These are phyloP conservation scores for Pandemis cinnamomeana DNA, from an alignment of 2,888 invertebrate species.

Conservation along the genomic window DNA sequence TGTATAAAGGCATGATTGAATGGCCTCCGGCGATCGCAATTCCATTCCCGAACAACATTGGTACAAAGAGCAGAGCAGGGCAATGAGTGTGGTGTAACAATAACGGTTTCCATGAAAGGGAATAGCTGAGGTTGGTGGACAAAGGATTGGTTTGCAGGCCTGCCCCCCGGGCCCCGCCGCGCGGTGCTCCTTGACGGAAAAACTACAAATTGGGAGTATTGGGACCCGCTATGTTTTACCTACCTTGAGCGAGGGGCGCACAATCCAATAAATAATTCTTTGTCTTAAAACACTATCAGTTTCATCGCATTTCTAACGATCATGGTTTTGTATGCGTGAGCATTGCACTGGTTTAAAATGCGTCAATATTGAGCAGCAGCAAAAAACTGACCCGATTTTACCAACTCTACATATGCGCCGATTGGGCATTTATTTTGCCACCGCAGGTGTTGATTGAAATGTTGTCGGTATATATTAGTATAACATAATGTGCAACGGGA, in stretches of 20 bases:
- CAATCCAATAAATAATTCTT: background rate
- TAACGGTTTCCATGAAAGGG: constrained; percentile 72
- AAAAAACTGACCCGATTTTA: constrained; percentile 3
- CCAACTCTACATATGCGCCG: background rate
- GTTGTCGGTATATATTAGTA: background rate
- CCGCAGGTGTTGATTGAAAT: background rate
- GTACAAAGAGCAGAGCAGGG: constrained; percentile 58
- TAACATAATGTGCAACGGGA: background rate
- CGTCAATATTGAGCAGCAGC: background rate
- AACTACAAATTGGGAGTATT: constrained; percentile 62
- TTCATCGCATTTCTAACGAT: background rate
- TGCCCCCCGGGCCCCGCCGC: constrained; percentile 63
- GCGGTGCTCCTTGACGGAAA: constrained; percentile 60
- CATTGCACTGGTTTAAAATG: background rate
- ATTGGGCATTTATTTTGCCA: background rate
- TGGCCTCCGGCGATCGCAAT: constrained; percentile 58
- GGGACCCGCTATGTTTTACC: constrained; percentile 4
- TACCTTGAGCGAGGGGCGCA: background rate
- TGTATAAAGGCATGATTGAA: constrained; percentile 53
- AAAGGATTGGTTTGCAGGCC: constrained; percentile 68
- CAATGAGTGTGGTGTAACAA: constrained; percentile 67
- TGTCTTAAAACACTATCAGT: background rate
- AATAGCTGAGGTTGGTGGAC: constrained; percentile 63
- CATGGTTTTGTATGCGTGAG: background rate
- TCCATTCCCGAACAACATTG: constrained; percentile 58